Conservation (phyloP, 37 sponge, comb jelly and placozoan genomes). For the Ianthella basta region DNA sequence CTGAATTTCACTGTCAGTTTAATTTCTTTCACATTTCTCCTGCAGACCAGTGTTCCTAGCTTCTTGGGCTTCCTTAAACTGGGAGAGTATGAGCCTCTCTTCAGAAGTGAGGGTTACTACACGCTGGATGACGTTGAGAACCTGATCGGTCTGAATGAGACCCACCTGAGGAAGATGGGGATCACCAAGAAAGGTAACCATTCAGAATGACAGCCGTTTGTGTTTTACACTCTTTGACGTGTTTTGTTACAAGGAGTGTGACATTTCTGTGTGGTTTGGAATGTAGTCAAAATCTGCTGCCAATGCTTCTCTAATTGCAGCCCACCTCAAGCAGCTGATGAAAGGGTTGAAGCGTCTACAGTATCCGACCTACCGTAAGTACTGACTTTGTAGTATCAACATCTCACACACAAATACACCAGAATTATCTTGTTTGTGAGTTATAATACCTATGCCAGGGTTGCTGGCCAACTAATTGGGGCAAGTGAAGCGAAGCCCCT, state of each 20-base stretch:
- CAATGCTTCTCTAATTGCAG: not conserved
- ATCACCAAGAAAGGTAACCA: slow-evolving; percentile 63
- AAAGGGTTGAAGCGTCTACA: slow-evolving; percentile 13
- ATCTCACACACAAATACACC: too few relatives aligned
- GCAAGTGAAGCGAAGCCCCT: too few relatives aligned
- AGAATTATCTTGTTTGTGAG: too few relatives aligned
- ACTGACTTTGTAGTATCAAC: not conserved
- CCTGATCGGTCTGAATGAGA: slow-evolving; percentile 52
- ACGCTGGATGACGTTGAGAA: slow-evolving; percentile 62
- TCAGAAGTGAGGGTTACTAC: slow-evolving; percentile 61
- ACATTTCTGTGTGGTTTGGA: not conserved
- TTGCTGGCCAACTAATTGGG: too few relatives aligned
- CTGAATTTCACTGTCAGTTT: not conserved
- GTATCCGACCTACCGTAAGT: not conserved
- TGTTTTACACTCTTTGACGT: not conserved
- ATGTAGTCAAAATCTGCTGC: not conserved
- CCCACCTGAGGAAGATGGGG: slow-evolving; percentile 70
- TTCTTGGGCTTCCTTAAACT: slow-evolving; percentile 54
- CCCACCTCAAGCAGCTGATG: slow-evolving; percentile 8
- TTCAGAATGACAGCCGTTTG: not conserved
- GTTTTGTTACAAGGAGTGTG: not conserved
- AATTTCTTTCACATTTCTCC: not conserved
- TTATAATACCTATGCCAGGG: too few relatives aligned
- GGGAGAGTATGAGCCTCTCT: slow-evolving; percentile 22
- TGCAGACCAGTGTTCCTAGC: slow-evolving; percentile 43